Conservation (phyloP, 2,113 vertebrate genomes). For the Sinocyclocheilus maitianheensis region DNA sequence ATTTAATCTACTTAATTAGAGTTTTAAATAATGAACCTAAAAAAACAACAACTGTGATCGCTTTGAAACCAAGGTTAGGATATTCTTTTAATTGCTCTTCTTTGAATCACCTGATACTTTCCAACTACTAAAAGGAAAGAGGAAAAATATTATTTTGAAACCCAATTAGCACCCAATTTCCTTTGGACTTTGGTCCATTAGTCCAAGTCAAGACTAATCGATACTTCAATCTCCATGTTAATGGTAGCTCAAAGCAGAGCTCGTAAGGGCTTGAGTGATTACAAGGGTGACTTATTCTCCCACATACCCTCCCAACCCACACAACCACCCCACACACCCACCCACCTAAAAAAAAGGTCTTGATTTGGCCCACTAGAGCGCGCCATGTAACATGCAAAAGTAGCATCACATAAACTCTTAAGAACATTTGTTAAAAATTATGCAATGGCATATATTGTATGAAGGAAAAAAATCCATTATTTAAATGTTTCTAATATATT, state of each 20-base stretch:
- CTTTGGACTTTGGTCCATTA: constrained; percentile 22
- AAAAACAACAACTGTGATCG: neutral
- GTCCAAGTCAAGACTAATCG: constrained; percentile 7
- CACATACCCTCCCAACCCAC: neutral
- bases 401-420: too few relatives aligned
- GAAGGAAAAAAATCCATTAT: neutral
- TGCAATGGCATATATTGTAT: neutral
- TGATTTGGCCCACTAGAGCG: constrained; percentile 15
- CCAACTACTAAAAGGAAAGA: neutral
- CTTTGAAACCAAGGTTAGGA: neutral
- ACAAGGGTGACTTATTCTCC: neutral
- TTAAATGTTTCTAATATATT: neutral
- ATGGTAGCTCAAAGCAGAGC: constrained; percentile 9
- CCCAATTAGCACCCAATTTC: constrained; percentile 30
- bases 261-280: constrained; percentile 11
- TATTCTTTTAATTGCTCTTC: neutral
- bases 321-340: neutral
- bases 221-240: constrained; percentile 12
- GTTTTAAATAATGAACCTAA: neutral
- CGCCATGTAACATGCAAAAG: neutral
- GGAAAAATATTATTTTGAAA: neutral
- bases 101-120: neutral
- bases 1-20: too few relatives aligned
- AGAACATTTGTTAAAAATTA: neutral
- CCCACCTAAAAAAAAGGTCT: too few relatives aligned